phyloP scores from a whole-genome alignment of 2,888 invertebrate genomes.

The Caenorhabditis plicata region DNA sequence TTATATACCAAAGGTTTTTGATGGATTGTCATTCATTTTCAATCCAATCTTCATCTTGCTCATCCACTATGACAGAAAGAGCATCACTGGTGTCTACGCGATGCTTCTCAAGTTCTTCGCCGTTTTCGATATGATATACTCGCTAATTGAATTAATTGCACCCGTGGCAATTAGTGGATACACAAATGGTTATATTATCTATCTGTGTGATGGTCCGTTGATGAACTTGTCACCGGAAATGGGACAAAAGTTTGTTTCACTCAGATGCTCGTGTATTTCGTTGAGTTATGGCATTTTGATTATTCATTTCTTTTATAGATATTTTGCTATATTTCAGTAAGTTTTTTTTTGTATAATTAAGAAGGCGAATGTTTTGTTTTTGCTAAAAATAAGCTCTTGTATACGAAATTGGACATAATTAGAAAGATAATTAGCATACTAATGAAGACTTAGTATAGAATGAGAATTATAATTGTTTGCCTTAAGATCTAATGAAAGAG shows the following conservation, averaged over 20 bases:
- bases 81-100: constrained; percentile 13
- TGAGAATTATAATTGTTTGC: too few relatives aligned
- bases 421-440: too few relatives aligned
- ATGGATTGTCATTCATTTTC: constrained; percentile 12
- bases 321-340: constrained; percentile 14
- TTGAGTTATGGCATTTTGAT: constrained; percentile 20
- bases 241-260: background rate
- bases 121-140: constrained; percentile 24
- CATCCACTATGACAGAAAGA: constrained; percentile 12
- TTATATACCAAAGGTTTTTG: constrained; percentile 18
- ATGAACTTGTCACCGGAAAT: background rate
- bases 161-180: constrained; percentile 24
- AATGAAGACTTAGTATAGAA: too few relatives aligned
- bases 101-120: constrained; percentile 17
- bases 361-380: background rate
- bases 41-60: constrained; percentile 12
- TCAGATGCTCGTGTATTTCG: constrained; percentile 19
- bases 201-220: constrained; percentile 21
- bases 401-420: too few relatives aligned
- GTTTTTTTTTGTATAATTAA: background rate
- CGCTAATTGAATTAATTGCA: constrained; percentile 13
- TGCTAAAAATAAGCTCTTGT: too few relatives aligned
- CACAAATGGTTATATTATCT: constrained; percentile 21
- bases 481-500: too few relatives aligned
- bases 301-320: constrained; percentile 24